These are phyloP conservation scores for Tiphia femorata DNA, from an alignment of 2,888 invertebrate species.

Conservation along the genomic window DNA sequence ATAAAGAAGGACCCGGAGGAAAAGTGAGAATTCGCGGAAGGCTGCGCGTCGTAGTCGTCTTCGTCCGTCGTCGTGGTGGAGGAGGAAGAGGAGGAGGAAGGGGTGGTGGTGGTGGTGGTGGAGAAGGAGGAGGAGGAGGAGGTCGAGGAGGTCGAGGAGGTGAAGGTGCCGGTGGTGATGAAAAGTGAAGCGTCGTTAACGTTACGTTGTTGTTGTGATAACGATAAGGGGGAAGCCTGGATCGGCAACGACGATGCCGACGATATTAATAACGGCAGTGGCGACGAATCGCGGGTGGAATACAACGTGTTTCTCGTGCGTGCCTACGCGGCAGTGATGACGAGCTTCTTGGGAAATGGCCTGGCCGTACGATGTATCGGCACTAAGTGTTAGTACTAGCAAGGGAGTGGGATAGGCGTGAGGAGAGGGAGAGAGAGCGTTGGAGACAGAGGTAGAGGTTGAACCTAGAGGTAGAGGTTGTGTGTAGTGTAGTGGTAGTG, in stretches of 20 bases:
- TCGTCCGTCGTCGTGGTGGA: background rate
- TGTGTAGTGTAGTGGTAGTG: too few species aligned
- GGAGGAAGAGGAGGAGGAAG: constrained; percentile 9
- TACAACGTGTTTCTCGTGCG: constrained; percentile 26
- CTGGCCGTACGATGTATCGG: constrained; percentile 25
- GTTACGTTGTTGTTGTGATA: constrained; percentile 22
- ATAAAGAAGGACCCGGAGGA: background rate
- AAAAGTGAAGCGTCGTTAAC: constrained; percentile 24
- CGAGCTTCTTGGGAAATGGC: constrained; percentile 23
- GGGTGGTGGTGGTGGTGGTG: too few species aligned
- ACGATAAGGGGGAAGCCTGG: constrained; percentile 28
- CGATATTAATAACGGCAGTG: constrained; percentile 28
- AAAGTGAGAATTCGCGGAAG: background rate
- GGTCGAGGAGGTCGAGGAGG: background rate
- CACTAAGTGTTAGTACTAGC: constrained; percentile 28
- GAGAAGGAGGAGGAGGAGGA: background rate
- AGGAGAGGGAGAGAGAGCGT: background rate
- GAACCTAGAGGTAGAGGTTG: background rate
- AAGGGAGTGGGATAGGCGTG: background rate
- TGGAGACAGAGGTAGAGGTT: too few species aligned
- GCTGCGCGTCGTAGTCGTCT: background rate
- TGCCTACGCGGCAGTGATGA: constrained; percentile 33
- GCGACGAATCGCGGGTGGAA: constrained; percentile 30
- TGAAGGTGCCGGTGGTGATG: constrained; percentile 16
- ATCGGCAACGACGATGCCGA: constrained; percentile 17